Base-by-base conservation (phyloP, 23 tunicate genomes). In the Trididemnum nubilum region DNA sequence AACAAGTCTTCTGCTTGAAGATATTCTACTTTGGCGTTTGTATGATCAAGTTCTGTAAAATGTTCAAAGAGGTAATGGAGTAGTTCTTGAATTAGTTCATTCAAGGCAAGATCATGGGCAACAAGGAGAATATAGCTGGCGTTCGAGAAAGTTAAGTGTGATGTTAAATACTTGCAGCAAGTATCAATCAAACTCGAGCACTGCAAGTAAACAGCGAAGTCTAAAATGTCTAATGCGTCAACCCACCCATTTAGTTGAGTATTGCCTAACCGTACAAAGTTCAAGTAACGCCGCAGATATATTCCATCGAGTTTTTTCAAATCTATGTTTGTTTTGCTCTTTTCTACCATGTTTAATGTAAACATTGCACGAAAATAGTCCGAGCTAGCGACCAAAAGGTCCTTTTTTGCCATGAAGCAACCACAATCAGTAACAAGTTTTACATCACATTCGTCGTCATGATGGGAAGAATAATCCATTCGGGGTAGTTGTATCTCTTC, bases 351-450 rank as follows among this genome's bases (percentile, higher is more conserved):
- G 3, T 83, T 63, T 22, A 82, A 63, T 12, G 92, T 87, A 83
- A 92, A 92, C 97, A 92, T 92, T 1, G 88, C 88, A 0, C 70
- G 40, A 64, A 92, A 92, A 72, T 92, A 92, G n/a, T 87, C 92
- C 51, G 88, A 82, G 29, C 74, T 80, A 21, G 88, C 92, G 27
- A 90, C 92, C 9, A 92, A 72, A 27, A 92, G 90, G 64, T 58
- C 84, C 34, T 64, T 72, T 33, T 92, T 88, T 0, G 85, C 96
- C 9, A 73, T 74, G 64, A 57, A 79, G 5, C 51, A 57, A 0
- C 69, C 27, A 39, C 50, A 72, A 33, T 88, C 77, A 15, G 89
- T 77, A 73, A 77, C 66, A 65, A 90, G 34, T 0, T 89, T 85
- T 23, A 90, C 89, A 44, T 90, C 89, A 72, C 95, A 89, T 38